Conservation (phyloP, 2,113 vertebrate species). For the Corythoichthys haematopterus region DNA sequence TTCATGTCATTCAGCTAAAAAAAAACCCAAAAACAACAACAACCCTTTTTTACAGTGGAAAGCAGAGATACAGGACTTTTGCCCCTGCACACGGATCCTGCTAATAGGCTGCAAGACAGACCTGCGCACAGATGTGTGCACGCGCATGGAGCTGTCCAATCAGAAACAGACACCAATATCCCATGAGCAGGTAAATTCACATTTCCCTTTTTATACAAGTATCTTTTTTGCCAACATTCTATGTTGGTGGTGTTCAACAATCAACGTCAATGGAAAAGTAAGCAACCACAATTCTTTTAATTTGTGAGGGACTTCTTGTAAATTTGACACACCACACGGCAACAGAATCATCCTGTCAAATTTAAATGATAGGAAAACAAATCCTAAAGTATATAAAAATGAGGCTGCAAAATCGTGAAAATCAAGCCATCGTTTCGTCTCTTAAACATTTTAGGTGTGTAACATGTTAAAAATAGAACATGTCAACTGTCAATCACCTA, state of each 20-base stretch:
- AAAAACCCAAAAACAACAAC: background rate
- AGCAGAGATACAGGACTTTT: conserved; percentile 89
- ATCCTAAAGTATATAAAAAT: too few species aligned
- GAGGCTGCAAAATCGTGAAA: too few species aligned
- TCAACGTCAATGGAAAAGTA: background rate
- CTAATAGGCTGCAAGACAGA: conserved; percentile 92
- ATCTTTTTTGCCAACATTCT: background rate
- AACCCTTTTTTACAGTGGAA: conserved; percentile 78
- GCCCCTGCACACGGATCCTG: conserved; percentile 83
- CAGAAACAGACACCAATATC: conserved; percentile 88
- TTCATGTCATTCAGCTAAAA: background rate
- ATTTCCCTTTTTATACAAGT: background rate
- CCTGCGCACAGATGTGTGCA: conserved; percentile 90
- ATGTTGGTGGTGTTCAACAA: background rate
- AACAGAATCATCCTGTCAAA: too few species aligned
- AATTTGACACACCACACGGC: too few species aligned
- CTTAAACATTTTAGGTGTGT: too few species aligned
- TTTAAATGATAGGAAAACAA: too few species aligned
- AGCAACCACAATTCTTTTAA: too few species aligned
- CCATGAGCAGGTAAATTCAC: conserved; percentile 83
- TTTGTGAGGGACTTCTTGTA: too few species aligned
- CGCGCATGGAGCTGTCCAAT: conserved; percentile 90
- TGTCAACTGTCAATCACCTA: too few species aligned
- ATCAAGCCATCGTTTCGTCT: too few species aligned
- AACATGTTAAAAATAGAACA: too few species aligned